These are phyloP conservation scores for Pteronotus mesoamericanus DNA, from an alignment of 2,797 vertebrate species.

Conservation along the genomic window DNA sequence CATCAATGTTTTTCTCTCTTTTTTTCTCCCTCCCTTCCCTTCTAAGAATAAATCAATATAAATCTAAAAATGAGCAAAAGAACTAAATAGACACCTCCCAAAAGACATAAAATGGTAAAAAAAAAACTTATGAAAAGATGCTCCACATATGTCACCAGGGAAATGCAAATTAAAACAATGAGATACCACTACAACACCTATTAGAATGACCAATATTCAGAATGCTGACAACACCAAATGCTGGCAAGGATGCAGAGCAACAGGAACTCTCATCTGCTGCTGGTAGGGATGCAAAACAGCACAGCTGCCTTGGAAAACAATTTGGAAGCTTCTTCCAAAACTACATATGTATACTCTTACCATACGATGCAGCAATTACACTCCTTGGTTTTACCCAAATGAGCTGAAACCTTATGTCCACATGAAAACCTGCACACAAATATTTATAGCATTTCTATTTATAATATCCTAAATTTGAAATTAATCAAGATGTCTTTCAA, in stretches of 20 bases:
- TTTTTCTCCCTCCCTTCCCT: no score
- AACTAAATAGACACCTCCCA: background rate
- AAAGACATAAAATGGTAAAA: background rate
- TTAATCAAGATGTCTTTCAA: background rate
- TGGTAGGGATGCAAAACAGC: background rate
- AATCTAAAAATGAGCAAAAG: background rate
- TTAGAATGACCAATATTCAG: background rate
- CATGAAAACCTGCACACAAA: background rate
- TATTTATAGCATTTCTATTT: background rate
- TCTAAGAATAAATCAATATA: background rate
- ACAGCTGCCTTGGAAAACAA: background rate
- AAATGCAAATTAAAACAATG: no score
- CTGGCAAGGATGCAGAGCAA: background rate
- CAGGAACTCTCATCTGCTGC: background rate
- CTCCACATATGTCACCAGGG: background rate
- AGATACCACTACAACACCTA: background rate
- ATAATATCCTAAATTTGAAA: background rate
- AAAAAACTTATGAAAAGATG: background rate
- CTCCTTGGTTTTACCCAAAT: background rate
- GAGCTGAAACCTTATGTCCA: background rate
- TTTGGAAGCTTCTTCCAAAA: background rate
- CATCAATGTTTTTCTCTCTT: no score
- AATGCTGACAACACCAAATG: background rate
- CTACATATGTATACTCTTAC: background rate
- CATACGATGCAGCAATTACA: background rate